Conservation (phyloP, 1,140 invertebrate species). For the Drosophila fuyamai region DNA sequence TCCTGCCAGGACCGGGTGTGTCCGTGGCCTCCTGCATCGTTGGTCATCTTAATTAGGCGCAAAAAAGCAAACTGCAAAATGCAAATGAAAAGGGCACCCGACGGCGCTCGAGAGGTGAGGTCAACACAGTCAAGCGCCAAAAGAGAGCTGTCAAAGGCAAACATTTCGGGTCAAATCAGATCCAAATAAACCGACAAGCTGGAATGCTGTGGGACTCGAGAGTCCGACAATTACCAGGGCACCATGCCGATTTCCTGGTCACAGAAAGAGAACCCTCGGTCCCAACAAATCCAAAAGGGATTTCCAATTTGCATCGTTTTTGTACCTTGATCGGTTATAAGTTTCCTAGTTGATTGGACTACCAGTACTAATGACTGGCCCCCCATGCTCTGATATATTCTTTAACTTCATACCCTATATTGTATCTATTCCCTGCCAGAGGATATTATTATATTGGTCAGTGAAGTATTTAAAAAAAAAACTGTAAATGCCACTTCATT, state of each 20-base stretch:
- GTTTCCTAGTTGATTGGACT: not conserved
- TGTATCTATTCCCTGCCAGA: not conserved
- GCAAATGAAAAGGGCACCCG: conserved; percentile 44
- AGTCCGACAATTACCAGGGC: not conserved
- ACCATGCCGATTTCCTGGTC: not conserved
- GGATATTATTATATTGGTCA: too few relatives aligned
- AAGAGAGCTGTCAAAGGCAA: conserved; percentile 38
- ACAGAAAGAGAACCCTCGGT: not conserved
- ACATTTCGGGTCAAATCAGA: conserved; percentile 54
- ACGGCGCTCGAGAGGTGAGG: not conserved
- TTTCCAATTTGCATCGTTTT: not conserved
- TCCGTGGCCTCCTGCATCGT: conserved; percentile 25
- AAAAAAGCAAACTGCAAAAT: conserved; percentile 56
- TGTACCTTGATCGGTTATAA: not conserved
- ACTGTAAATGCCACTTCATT: too few relatives aligned
- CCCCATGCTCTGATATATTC: not conserved
- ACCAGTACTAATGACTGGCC: not conserved
- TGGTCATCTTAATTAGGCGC: conserved; percentile 58
- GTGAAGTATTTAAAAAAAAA: too few relatives aligned
- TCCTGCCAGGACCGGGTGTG: conserved; percentile 5
- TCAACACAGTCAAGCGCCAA: conserved; percentile 11
- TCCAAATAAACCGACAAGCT: conserved; percentile 25
- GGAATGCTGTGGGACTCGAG: not conserved
- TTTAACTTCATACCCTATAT: not conserved
- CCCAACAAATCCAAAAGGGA: not conserved